Percentiles rank a stretch among this genome's conserved stretches.
Evolutionary conservation across 2,888 invertebrate species (phyloP).

Genomic region (Caenorhabditis becei): DNA sequence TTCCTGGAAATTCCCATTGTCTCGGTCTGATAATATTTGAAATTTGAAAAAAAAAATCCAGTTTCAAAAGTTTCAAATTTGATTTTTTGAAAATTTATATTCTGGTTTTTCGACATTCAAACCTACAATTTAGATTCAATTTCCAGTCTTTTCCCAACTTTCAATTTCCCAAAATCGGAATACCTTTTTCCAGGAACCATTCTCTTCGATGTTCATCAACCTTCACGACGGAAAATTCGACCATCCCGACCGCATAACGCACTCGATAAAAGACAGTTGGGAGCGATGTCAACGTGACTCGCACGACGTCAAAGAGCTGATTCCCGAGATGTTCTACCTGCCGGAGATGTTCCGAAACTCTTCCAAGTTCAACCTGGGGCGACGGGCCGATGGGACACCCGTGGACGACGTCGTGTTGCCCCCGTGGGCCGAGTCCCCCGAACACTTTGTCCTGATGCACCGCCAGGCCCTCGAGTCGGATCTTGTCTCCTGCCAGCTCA

Average conservation of each 20-base stretch:
- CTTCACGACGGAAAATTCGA: constrained; percentile 99
- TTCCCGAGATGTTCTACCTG: constrained; percentile 98
- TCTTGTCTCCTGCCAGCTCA: constrained; percentile 98
- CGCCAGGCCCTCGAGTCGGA: constrained; percentile 98
- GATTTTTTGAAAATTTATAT: no score
- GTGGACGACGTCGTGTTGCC: constrained; percentile 90
- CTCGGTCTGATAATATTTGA: no score
- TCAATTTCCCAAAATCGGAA: no score
- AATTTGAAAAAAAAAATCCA: neutral
- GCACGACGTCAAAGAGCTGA: constrained; percentile 98
- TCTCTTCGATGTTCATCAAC: constrained; percentile 98
- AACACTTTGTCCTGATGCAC: constrained; percentile 97
- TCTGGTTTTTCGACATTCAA: no score
- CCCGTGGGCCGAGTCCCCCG: constrained; percentile 94
- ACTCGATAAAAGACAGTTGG: constrained; percentile 95
- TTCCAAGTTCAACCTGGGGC: constrained; percentile 67
- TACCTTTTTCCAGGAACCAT: constrained; percentile 95
- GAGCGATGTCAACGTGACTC: constrained; percentile 99
- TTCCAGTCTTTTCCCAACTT: no score
- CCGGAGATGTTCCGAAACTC: constrained; percentile 98
- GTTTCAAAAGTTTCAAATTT: neutral
- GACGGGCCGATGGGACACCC: constrained; percentile 57
- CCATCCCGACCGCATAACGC: constrained; percentile 96
- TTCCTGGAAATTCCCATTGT: no score
- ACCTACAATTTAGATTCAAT: no score